These are phyloP conservation scores for Dicyrtomina minuta DNA, from an alignment of 2,888 invertebrate genomes.

Conservation along the genomic window DNA sequence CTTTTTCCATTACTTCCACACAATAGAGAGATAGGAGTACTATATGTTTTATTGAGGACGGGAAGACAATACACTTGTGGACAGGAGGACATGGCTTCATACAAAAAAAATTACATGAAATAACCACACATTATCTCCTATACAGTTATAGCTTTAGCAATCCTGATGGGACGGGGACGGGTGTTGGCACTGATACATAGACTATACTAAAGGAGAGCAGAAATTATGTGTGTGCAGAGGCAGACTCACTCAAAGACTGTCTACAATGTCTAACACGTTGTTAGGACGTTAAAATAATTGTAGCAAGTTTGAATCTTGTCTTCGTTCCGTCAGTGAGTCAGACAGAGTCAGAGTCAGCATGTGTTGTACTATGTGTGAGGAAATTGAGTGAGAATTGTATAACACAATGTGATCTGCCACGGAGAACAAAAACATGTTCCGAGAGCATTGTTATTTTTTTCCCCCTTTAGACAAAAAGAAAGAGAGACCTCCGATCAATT, in stretches of 20 bases:
- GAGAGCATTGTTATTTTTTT: conserved; percentile 21
- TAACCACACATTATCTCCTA: neutral
- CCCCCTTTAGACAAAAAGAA: conserved; percentile 11
- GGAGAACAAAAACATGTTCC: conserved; percentile 22
- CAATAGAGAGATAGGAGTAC: conserved; percentile 35
- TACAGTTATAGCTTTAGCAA: neutral
- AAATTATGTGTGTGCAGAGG: too few species aligned
- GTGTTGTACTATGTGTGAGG: conserved; percentile 16
- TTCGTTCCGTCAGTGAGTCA: neutral
- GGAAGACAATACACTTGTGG: conserved; percentile 34
- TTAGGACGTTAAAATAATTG: conserved; percentile 11
- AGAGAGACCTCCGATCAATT: conserved; percentile 14
- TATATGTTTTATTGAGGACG: conserved; percentile 15
- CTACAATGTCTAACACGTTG: neutral
- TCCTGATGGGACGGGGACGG: too few species aligned
- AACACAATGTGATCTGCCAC: conserved; percentile 25
- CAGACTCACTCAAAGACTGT: neutral
- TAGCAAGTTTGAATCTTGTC: conserved; percentile 22
- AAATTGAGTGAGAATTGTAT: conserved; percentile 2
- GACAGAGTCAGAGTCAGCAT: conserved; percentile 21
- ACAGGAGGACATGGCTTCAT: conserved; percentile 25
- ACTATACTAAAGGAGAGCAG: too few species aligned
- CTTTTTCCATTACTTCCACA: conserved; percentile 41
- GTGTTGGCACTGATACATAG: too few species aligned
- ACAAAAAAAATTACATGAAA: conserved; percentile 7